phyloP scores from a whole-genome alignment of 2,113 vertebrate genomes.

The Aix galericulata region DNA sequence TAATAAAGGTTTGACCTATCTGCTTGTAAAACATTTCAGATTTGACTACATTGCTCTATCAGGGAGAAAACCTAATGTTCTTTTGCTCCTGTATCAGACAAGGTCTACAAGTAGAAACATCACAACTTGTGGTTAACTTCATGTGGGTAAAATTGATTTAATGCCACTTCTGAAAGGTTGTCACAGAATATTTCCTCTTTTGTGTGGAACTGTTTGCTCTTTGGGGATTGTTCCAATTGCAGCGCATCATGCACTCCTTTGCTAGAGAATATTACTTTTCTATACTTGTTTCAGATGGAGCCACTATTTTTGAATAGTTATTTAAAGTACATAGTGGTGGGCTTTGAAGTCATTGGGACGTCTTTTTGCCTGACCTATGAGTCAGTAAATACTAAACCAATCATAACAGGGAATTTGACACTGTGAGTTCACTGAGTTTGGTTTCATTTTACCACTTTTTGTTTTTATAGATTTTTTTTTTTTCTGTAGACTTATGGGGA shows the following conservation, averaged over 20 bases:
- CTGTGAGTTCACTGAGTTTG: background rate
- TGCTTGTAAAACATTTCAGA: too few relatives aligned
- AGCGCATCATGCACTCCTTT: background rate
- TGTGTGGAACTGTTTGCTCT: background rate
- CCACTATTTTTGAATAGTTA: background rate
- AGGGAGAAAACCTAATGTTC: too few relatives aligned
- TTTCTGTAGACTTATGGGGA: background rate
- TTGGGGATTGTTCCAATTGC: background rate
- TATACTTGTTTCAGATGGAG: background rate
- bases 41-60: too few relatives aligned
- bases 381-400: background rate
- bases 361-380: background rate
- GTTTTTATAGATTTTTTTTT: background rate
- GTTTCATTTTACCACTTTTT: background rate
- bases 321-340: background rate
- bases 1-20: too few relatives aligned
- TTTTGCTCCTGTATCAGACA: too few relatives aligned
- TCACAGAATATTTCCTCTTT: background rate
- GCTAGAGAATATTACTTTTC: background rate
- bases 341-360: background rate
- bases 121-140: background rate
- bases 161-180: background rate
- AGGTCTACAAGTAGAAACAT: background rate
- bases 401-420: background rate
- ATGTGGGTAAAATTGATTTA: background rate